Base-by-base conservation (phyloP, 2,888 invertebrate species). In the Scrobipalpa costella region DNA sequence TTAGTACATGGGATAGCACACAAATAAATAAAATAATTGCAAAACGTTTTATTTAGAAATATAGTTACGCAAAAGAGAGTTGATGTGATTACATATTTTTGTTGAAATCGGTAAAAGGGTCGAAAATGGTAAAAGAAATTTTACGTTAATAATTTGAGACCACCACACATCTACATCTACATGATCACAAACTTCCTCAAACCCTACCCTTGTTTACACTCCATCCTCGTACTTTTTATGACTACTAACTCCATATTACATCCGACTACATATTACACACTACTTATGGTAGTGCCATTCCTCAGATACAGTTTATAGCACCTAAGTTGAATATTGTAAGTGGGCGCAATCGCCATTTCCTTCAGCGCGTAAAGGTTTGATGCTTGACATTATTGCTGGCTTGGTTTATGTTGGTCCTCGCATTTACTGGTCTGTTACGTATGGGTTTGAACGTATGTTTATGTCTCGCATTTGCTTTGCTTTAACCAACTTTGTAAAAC, bases 201-300 rank as follows among this genome's bases (percentile, higher is more conserved):
- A 77, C 82, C 83, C 78, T 78, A 77, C 86, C 88, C 87, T 81
- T 88, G 85, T 88, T 88, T 86, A 86, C 86, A 86, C 82, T 80
- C 80, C 75, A 83, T 83, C 78, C 84, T 78, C 81, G 80, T 84
- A 84, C 80, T 84, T 88, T 88, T 88, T 89, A 90, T 83, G 84
- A 84, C 83, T 86, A 84, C 83, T 85, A 83, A 86, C 85, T 74
- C 73, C 71, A 83, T 83, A 85, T 86, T 83, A 84, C 77, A 79
- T 80, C 81, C 79, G 72, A 80, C 78, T 40, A 55, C 55, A 34
- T 55, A 55, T 55, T 55, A 55, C 36, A 77, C 75, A 79, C 77
- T 78, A 78, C 81, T 83, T 83, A 80, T 79, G 75, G 80, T 79
- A 81, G 81, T 78, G 79, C 78, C 85, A 85, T 87, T 83, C 81